Evolutionary conservation across 2,797 vertebrate species (phyloP), one percentile per base, ranked within the genome.

Genomic region (Hemibagrus guttatus): DNA sequence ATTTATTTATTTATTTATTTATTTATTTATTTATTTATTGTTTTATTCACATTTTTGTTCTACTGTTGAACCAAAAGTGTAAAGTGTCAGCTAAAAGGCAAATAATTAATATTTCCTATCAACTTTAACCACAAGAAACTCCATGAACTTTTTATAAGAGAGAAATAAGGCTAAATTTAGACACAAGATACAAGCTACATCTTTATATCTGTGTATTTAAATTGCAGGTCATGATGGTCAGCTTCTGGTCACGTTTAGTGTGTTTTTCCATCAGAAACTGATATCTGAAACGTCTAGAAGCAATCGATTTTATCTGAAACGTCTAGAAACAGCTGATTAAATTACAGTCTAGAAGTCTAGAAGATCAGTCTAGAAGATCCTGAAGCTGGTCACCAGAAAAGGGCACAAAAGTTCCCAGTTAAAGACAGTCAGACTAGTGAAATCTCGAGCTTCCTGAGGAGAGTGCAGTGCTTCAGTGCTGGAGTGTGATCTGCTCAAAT

Each of bases 371-470:
- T 6, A 46, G 21, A 46, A 46, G 68, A 69, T 69, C 68, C 68
- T 39, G 68, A 69, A 71, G 64, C 64, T 35, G 6, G 5, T 17
- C 6, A 13, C 28, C 64, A 68, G 68, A 74, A 49, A 49, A 49
- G 42, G 12, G 2, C 13, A n/a, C 8, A 16, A 26, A n/a, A n/a
- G 11, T 16, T 49, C 26, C 42, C 8, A 42, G 9, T 23, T 21
- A 21, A 49, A 2, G 42, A 49, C 42, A 23, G 5, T 74, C 42
- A 49, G 23, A 17, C 72, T 49, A 16, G 1, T 39, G 4, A 39
- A 39, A 35, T 68, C 54, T 84, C 63, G 21, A 16, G 54, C 54
- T 79, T 68, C 39, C 63, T 78, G 81, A 78, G 84, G 81, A 83
- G 66, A 64, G 81, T 3, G 35, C 68, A 76, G 71, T 7, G 78